Evolutionary conservation across 2,888 invertebrate genomes (phyloP), one percentile per base, ranked within the genome.

Genomic region (Meiosimyza platycephala): DNA sequence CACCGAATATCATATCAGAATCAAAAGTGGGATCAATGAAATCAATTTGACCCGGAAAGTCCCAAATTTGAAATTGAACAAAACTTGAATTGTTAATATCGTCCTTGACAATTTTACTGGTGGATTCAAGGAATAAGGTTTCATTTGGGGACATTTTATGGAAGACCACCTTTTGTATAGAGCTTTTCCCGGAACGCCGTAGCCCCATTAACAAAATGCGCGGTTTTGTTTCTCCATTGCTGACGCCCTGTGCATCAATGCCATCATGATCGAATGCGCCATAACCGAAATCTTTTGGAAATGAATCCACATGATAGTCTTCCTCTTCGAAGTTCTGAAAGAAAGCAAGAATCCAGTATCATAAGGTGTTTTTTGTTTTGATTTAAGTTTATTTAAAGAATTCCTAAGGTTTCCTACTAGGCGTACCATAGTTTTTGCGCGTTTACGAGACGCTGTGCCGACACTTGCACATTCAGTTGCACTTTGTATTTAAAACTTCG

Each of bases 141-240:
- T 99, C 99, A 89, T 99, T 99, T 2, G 99, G 99, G 3, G 99
- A 98, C 97, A 99, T 99, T 89, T 99, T 99, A 87, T 99, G 99
- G 86, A 99, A 99, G n/a, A 99, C 99, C 6, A 99, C 99, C 90
- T 99, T 99, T 86, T 98, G 97, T 83, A 99, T 99, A 0, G 99
- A 99, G 68, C 99, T 98, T 88, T 99, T 99, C 64, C 99, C 99
- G 83, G 98, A 98, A 86, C 99, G 93, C 85, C 97, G 90, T 16
- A 98, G 89, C 4, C 98, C 98, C 98, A 98, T 98, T 33, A 98
- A 88, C 51, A 98, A 89, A 83, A 98, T 98, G 79, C 97, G 91
- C 63, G 98, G 98, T 86, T 97, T 98, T 79, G 85, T 81, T 63
- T 87, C 87, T 59, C 90, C 87, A 78, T 85, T 89, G 6, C 77